Evolutionary conservation across 2,888 invertebrate genomes (phyloP).

Genomic region (Tenthredo distinguenda): DNA sequence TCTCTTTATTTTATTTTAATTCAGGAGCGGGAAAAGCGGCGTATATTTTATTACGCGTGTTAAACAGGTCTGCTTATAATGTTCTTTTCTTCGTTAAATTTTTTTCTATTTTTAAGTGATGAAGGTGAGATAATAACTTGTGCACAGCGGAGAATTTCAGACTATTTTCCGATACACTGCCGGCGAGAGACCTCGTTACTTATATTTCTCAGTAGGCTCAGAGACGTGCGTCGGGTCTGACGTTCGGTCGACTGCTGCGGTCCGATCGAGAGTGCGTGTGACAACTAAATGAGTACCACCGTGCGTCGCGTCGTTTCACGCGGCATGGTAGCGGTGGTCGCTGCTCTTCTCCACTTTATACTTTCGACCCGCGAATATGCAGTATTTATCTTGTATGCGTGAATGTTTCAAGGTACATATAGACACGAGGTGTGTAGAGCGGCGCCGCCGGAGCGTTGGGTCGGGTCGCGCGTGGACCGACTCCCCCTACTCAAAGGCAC

Average conservation of each 20-base stretch:
- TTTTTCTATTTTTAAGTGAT: too few species aligned
- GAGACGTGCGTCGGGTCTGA: conserved; percentile 1
- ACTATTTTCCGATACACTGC: too few species aligned
- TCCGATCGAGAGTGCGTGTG: conserved; percentile 1
- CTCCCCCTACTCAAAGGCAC: neutral
- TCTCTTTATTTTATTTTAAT: neutral
- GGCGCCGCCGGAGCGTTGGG: neutral
- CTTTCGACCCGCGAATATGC: neutral
- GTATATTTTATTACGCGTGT: too few species aligned
- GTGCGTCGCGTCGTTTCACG: neutral
- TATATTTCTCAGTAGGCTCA: neutral
- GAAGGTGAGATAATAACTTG: too few species aligned
- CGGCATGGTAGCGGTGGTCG: neutral
- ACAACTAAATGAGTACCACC: neutral
- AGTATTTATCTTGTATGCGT: neutral
- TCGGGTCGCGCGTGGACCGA: neutral
- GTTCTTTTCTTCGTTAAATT: too few species aligned
- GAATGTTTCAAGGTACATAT: neutral
- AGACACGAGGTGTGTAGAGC: neutral
- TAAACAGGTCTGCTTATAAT: too few species aligned
- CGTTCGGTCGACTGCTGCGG: neutral
- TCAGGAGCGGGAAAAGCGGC: too few species aligned
- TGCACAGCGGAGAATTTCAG: too few species aligned
- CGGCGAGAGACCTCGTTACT: neutral
- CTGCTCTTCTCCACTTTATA: neutral